These are phyloP conservation scores for Apotomis betuletana DNA, from an alignment of 2,888 invertebrate species.

Conservation along the genomic window DNA sequence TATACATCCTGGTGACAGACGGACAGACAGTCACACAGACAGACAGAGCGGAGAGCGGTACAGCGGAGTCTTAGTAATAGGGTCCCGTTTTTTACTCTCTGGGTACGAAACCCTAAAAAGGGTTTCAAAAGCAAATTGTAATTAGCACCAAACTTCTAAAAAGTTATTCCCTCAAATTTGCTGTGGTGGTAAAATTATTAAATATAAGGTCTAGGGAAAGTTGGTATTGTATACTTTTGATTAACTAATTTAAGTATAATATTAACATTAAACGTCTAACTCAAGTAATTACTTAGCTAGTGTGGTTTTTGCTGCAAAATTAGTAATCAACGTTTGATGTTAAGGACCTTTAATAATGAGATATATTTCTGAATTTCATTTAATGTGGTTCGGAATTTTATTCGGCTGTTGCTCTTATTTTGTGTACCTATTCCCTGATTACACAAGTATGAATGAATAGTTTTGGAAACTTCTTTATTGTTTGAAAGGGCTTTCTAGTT, in stretches of 20 bases:
- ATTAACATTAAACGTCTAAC: background rate
- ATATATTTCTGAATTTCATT: too few species aligned
- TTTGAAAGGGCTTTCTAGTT: too few species aligned
- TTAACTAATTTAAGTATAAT: background rate
- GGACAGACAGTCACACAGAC: too few species aligned
- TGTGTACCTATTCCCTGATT: too few species aligned
- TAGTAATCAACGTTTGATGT: background rate
- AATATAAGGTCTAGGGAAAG: background rate
- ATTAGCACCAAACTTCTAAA: background rate
- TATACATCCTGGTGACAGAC: too few species aligned
- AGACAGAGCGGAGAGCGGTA: too few species aligned
- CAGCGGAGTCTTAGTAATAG: too few species aligned
- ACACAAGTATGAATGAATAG: too few species aligned
- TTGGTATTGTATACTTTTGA: background rate
- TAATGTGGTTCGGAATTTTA: too few species aligned
- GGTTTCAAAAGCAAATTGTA: background rate
- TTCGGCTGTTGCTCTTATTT: too few species aligned
- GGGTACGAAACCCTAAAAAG: background rate
- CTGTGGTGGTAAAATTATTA: slow-evolving; percentile 4
- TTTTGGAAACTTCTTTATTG: too few species aligned
- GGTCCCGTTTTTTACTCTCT: too few species aligned
- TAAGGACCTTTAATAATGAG: background rate
- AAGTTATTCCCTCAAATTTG: slow-evolving; percentile 1
- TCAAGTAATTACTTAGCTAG: background rate
- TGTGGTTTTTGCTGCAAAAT: background rate